Base-by-base conservation (phyloP, 2,113 vertebrate genomes). In the Gila orcuttii region DNA sequence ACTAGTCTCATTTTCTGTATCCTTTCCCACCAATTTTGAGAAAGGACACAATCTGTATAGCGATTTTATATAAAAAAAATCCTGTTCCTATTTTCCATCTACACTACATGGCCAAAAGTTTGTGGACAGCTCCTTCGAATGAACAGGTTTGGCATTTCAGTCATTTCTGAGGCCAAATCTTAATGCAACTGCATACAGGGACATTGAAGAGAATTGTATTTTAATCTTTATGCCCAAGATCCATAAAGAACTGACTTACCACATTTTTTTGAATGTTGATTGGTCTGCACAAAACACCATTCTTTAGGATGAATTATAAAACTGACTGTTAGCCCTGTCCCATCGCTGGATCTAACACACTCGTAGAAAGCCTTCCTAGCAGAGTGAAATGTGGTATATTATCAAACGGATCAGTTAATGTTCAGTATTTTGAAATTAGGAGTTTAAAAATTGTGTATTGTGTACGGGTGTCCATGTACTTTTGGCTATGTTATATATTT, bases 401-500 rank as follows among this genome's bases (percentile, higher is more conserved):
- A 6, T 36, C 36, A 73, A 42, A 13, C 39, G 4, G 4, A 42
- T 73, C 36, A 73, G 39, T n/a, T 42, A 73, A 73, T 42, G 36
- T 21, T 71, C 12, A 12, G 6, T 25, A 11, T 62, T 62, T 62
- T 57, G 1, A 62, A 62, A 60, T 25, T 60, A 60, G n/a, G 23
- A 42, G 17, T 42, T 42, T 0, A 42, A 71, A 42, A 39, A 39
- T 71, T 4, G 21, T 0, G 4, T 42, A 73, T 23, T 5, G 21
- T 73, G 36, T 73, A n/a, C 23, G 36, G 2, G 11, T 75, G 39
- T 50, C 73, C 42, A 75, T 75, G 42, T 50, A 28, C 42, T 47
- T 39, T 84, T 60, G 80, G 52, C 86, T 79, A 73, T 73, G 36
- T 12, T 73, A 73, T 71, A 59, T 86, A 66, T 68, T 82, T 77